Evolutionary conservation across 2,113 vertebrate genomes (phyloP).

Genomic region (Myiopsitta monachus): DNA sequence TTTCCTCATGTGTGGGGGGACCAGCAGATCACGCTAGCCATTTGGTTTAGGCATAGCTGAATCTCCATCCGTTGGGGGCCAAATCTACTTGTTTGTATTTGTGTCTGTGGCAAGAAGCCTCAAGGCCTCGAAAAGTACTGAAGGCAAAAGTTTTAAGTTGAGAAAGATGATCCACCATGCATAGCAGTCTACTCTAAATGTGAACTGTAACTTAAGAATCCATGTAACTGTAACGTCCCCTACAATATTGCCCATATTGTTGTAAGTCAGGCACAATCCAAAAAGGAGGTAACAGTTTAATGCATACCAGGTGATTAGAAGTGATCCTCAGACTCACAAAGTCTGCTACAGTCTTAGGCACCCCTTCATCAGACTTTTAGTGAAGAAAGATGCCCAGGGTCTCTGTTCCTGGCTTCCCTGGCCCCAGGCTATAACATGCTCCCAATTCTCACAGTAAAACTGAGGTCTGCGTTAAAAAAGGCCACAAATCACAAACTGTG

Average conservation of each 20-base stretch:
- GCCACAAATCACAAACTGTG: background rate
- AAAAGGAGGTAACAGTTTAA: background rate
- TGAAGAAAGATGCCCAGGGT: background rate
- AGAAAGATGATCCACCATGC: background rate
- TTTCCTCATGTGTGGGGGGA: fast-evolving
- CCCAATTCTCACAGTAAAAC: background rate
- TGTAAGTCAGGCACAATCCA: background rate
- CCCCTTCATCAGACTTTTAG: background rate
- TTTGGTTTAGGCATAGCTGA: background rate
- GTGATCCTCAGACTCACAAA: background rate
- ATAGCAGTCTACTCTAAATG: background rate
- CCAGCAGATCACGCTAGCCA: background rate
- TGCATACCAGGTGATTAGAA: background rate
- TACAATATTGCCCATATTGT: background rate
- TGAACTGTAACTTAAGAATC: background rate
- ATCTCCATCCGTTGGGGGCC: fast-evolving
- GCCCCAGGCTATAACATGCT: background rate
- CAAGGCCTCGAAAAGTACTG: background rate
- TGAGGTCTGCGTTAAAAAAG: background rate
- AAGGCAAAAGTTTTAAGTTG: background rate
- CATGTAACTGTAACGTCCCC: background rate
- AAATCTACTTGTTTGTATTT: background rate
- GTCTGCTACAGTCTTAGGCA: background rate
- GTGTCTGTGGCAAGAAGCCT: background rate
- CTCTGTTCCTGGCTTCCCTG: background rate